These are phyloP conservation scores for Oreohelix idahoensis DNA, from an alignment of 1,140 invertebrate genomes.

Conservation along the genomic window DNA sequence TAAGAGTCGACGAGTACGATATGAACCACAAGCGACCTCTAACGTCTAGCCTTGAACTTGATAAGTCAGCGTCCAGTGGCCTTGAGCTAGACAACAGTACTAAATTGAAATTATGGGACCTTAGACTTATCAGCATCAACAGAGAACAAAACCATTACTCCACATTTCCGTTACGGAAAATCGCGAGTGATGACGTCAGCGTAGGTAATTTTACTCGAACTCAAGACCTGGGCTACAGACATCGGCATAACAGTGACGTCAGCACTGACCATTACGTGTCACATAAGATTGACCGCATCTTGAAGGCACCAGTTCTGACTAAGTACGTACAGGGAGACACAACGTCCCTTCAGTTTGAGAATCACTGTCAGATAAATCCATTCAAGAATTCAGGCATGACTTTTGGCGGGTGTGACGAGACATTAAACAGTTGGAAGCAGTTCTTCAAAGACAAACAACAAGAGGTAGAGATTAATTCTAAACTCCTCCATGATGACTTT, in stretches of 20 bases:
- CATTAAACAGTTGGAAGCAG: not conserved
- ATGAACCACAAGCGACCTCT: not conserved
- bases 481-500: not conserved
- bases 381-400: not conserved
- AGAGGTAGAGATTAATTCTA: not conserved
- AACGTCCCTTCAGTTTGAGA: not conserved
- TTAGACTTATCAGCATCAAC: slow-evolving; percentile 8
- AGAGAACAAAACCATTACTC: slow-evolving; percentile 33
- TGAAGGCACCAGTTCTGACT: not conserved
- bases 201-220: not conserved
- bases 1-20: not conserved
- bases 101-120: slow-evolving; percentile 36
- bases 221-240: not conserved
- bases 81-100: not conserved
- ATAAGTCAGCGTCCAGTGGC: not conserved
- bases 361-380: not conserved
- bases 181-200: not conserved
- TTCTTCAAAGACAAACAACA: not conserved
- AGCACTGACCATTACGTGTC: slow-evolving; percentile 15
- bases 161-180: slow-evolving; percentile 18
- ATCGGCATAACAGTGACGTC: slow-evolving; percentile 32
- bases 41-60: not conserved
- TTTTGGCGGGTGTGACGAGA: not conserved
- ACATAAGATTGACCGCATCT: slow-evolving; percentile 11
- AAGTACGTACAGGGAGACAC: not conserved